Evolutionary conservation across 2,113 vertebrate species (phyloP).

Genomic region (Gymnocephalus cernua): DNA sequence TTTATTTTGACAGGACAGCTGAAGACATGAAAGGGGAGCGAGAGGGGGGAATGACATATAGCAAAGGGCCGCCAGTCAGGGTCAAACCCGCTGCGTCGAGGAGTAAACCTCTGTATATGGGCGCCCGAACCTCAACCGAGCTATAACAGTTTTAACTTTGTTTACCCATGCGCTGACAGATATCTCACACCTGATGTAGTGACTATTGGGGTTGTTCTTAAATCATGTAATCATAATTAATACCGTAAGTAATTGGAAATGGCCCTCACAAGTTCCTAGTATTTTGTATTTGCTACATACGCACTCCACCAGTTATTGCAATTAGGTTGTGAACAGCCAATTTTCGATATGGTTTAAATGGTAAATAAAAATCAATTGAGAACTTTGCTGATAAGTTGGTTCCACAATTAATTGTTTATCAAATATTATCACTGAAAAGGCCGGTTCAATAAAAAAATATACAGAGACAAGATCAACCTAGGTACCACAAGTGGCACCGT

Average conservation of each 20-base stretch:
- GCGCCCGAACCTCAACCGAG: no score
- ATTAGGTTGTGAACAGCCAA: background rate
- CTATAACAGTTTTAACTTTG: no score
- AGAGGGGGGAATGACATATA: no score
- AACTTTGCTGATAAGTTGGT: background rate
- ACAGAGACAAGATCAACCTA: background rate
- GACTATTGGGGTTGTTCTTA: background rate
- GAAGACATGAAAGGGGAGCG: no score
- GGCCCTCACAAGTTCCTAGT: background rate
- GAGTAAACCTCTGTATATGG: no score
- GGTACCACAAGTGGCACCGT: background rate
- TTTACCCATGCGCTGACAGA: background rate
- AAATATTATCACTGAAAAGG: background rate
- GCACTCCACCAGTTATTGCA: background rate
- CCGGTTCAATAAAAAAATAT: background rate
- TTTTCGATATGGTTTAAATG: background rate
- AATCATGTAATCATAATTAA: background rate
- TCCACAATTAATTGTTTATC: background rate
- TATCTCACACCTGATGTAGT: background rate
- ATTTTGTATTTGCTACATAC: background rate
- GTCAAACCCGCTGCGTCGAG: no score
- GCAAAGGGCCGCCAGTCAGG: no score
- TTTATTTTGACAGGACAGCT: no score
- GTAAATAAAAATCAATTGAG: background rate
- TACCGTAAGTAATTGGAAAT: background rate